Evolutionary conservation across 2,113 vertebrate species (phyloP), one percentile per base, ranked within the genome.

Genomic region (Myotis brandtii): DNA sequence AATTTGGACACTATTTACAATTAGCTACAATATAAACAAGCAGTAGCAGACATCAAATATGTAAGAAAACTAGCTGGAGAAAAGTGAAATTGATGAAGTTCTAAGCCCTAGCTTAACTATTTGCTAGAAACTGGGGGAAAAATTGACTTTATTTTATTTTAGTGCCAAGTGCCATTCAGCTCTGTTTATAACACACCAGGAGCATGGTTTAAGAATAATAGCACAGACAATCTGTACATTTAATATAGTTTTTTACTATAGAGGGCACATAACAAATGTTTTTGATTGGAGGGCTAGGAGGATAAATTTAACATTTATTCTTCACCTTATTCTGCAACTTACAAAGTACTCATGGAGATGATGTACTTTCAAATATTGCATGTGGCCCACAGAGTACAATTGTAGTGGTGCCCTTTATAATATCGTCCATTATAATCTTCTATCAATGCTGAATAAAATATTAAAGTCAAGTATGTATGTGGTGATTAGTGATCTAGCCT

Each of bases 391-490:
- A 72, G 88, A 93, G 81, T 95, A 95, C 95, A 96, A 94, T 91
- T 95, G 96, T 95, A 95, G 70, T 50, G 64, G 77, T 84, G 96
- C 85, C 93, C 94, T 98, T 97, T 72, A 76, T 95, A 97, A 79
- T 94, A 93, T 93, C 88, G 94, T 92, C 88, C 72, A 97, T 95
- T 95, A 97, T 94, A 90, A 96, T 96, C 90, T 95, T 91, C 92
- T 95, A 72, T 96, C 95, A 95, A 95, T 93, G 96, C 69, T 93
- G 94, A 97, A 92, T 96, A 86, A 96, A 96, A 98, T 95, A 96
- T 93, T 96, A 90, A 97, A 97, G 96, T 93, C 80, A 85, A 97
- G 94, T 96, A 66, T 86, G 88, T 64, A 91, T 46, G 85, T 0
- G 0, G n/a, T 96, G 97, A 97, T 98, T 97, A 96, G 94, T 86